Percentiles rank a stretch among this genome's conserved stretches.
Evolutionary conservation across 2,888 invertebrate species (phyloP).

Genomic region (Rhimphoctona megacephalus): DNA sequence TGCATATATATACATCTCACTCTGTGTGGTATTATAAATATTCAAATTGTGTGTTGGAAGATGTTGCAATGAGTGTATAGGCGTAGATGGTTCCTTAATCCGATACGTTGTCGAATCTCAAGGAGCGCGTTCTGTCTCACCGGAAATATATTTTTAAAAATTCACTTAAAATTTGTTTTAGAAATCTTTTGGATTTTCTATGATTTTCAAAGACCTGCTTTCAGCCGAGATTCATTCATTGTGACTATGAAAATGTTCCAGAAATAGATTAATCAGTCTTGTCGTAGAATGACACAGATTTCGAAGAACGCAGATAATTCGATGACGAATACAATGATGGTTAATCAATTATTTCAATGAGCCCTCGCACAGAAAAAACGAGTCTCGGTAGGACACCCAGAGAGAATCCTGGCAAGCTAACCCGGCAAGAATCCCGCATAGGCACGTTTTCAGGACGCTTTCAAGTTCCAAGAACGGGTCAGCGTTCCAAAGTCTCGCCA

Average conservation of each 20-base stretch:
- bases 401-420: too few species aligned
- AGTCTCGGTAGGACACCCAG: too few species aligned
- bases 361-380: too few species aligned
- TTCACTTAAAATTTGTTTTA: slow-evolving; percentile 35
- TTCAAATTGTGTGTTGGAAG: slow-evolving; percentile 39
- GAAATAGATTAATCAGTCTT: slow-evolving; percentile 36
- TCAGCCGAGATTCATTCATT: slow-evolving; percentile 1
- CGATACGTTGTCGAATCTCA: slow-evolving; percentile 13
- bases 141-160: not conserved
- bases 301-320: slow-evolving; percentile 47
- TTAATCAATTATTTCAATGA: slow-evolving; percentile 4
- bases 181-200: slow-evolving; percentile 4
- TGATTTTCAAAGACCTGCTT: slow-evolving; percentile 8
- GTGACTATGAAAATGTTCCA: slow-evolving; percentile 22
- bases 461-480: too few species aligned
- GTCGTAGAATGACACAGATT: slow-evolving; percentile 10
- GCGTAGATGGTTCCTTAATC: slow-evolving; percentile 43
- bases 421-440: too few species aligned
- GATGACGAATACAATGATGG: slow-evolving; percentile 31
- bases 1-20: slow-evolving; percentile 1
- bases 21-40: slow-evolving; percentile 48
- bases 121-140: not conserved
- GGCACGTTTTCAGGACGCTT: too few species aligned
- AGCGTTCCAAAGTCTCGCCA: too few species aligned
- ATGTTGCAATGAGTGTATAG: slow-evolving; percentile 48